Evolutionary conservation across 1,140 invertebrate species (phyloP), one percentile per base, ranked within the genome.

Genomic region (Drosophila nebulosa): DNA sequence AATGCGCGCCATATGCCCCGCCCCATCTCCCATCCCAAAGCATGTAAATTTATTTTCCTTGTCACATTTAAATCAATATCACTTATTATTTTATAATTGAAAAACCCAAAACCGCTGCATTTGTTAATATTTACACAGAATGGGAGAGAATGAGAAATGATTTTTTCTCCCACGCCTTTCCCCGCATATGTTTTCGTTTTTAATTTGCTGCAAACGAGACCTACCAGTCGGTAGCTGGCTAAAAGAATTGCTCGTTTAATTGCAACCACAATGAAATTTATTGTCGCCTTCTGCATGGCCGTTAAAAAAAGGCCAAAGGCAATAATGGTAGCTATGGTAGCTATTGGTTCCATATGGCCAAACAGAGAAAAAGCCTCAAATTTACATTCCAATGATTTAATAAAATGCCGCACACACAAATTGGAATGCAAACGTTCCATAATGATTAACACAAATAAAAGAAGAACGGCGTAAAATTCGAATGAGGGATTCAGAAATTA

Each of bases 181-280:
- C 0, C 12, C n/a, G 22, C 21, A 24, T 22, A 24, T 24, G 6
- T 26, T 36, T 46, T 14, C 24, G 7, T 30, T 60, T 60, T 60
- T 60, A 60, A 60, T 60, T 60, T 60, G 58, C 39, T 27, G n/a
- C 4, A 24, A 32, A 14, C 12, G 14, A 24, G 14, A 9, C n/a
- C n/a, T n/a, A n/a, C n/a, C n/a, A 55, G 22, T n/a, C 35, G 14
- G 7, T 7, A 55, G 52, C 14, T 55, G 56, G 32, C 4, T 0
- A 42, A 42, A 60, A 36, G 39, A 60, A 60, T 60, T 46, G 58
- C 22, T 46, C 58, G 46, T 60, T 60, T 60, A 60, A 60, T 60
- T 60, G 58, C 39, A 46, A 24, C 58, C 58, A 24, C 36, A 60
- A 60, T 60, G 22, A 60, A 60, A 60, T 60, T 46, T 60, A 60